These are phyloP conservation scores for Tanaodytes sp. DNA, from an alignment of 2,888 invertebrate species.

Conservation along the genomic window DNA sequence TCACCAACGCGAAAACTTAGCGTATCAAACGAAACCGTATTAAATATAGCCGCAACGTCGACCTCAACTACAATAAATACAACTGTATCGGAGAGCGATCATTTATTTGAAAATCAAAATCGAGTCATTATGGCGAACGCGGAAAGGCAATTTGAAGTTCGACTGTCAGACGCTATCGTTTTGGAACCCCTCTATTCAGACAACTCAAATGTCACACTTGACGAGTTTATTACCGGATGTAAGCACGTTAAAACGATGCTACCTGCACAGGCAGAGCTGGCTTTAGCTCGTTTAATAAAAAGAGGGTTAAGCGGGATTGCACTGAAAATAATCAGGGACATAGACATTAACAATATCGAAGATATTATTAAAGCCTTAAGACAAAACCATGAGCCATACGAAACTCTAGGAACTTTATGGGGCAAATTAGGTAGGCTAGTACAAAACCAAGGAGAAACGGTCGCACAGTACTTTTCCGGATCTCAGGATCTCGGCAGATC, in stretches of 20 bases:
- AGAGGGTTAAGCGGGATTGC: background rate
- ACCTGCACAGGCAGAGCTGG: background rate
- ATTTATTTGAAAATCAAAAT: too few species aligned
- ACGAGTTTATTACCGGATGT: constrained; percentile 12
- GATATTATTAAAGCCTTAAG: background rate
- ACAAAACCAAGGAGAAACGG: background rate
- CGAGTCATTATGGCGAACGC: too few species aligned
- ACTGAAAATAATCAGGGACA: too few species aligned
- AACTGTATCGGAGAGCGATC: too few species aligned
- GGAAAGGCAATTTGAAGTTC: too few species aligned
- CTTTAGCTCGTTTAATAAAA: background rate
- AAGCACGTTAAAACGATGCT: constrained; percentile 4
- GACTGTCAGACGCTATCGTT: too few species aligned
- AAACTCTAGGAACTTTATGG: too few species aligned
- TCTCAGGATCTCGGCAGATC: background rate
- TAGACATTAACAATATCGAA: background rate
- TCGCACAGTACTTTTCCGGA: background rate
- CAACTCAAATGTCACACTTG: background rate
- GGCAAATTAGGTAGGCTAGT: constrained; percentile 1
- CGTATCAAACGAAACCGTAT: too few species aligned
- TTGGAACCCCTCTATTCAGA: too few species aligned
- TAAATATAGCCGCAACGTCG: too few species aligned
- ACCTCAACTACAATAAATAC: too few species aligned
- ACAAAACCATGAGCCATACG: background rate
- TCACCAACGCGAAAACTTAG: too few species aligned